These are phyloP conservation scores for Scaptomyza caliginosa DNA, from an alignment of 2,888 invertebrate species.

Conservation along the genomic window DNA sequence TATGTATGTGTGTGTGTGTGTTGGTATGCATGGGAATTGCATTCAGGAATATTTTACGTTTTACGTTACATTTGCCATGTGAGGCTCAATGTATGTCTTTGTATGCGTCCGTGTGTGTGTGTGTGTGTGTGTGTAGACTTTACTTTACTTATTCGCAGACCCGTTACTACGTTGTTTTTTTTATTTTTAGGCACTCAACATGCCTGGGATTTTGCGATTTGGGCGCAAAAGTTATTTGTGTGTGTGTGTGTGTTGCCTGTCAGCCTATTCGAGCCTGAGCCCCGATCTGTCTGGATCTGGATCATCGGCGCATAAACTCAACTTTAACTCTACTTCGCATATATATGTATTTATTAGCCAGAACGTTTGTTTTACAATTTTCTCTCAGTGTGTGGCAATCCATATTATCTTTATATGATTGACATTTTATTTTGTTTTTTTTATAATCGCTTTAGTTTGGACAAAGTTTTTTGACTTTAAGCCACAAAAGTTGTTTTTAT, in stretches of 20 bases:
- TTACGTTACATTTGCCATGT: constrained; percentile 71
- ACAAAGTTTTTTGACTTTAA: not conserved
- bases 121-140: constrained; percentile 37
- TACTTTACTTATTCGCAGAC: constrained; percentile 62
- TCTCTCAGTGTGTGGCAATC: not conserved
- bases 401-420: not conserved
- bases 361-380: not conserved
- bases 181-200: constrained; percentile 51
- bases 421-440: not conserved
- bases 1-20: constrained; percentile 50
- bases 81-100: constrained; percentile 42
- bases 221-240: constrained; percentile 55
- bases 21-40: constrained; percentile 79
- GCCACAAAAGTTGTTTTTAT: not conserved
- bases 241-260: constrained; percentile 59
- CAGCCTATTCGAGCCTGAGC: constrained; percentile 60
- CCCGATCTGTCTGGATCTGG: constrained; percentile 73
- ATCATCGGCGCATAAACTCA: constrained; percentile 42
- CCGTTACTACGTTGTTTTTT: not conserved
- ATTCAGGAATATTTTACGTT: constrained; percentile 82
- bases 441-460: not conserved
- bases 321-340: constrained; percentile 13
- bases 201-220: constrained; percentile 71
- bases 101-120: constrained; percentile 28
- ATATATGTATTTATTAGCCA: not conserved